A percentile compares a stretch with the other conserved stretches of the same genome.
Conservation (phyloP, 2,888 invertebrate species). For the Elgonia sp. region DNA sequence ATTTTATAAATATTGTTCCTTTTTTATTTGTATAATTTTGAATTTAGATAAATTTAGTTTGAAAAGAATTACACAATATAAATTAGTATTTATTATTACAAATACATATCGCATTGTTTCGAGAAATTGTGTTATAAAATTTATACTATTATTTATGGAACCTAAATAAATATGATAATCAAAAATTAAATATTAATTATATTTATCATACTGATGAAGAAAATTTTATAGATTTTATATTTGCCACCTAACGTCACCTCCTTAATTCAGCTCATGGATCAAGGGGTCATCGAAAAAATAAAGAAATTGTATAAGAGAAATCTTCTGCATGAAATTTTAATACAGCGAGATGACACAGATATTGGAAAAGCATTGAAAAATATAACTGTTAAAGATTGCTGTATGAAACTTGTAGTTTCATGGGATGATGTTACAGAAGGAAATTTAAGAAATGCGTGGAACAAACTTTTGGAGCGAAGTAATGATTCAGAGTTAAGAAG, state of each 20-base stretch:
- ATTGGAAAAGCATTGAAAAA: neutral
- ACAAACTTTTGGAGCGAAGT: neutral
- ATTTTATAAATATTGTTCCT: too few relatives aligned
- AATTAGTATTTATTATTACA: too few relatives aligned
- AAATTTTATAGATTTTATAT: neutral
- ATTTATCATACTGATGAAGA: too few relatives aligned
- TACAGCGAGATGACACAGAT: neutral
- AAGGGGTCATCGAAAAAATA: conserved; percentile 9
- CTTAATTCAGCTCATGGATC: neutral
- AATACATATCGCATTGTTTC: too few relatives aligned
- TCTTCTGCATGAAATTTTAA: conserved; percentile 7
- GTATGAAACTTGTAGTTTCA: neutral
- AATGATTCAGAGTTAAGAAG: neutral
- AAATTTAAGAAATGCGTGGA: conserved; percentile 6
- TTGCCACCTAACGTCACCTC: neutral
- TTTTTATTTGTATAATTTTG: too few relatives aligned
- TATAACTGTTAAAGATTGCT: neutral
- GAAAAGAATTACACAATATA: too few relatives aligned
- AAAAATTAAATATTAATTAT: too few relatives aligned
- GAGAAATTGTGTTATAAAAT: too few relatives aligned
- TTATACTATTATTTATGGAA: too few relatives aligned
- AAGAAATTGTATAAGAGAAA: conserved; percentile 13
- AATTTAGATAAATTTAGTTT: too few relatives aligned
- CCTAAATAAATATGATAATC: too few relatives aligned
- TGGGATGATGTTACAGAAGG: neutral